Conservation (phyloP, 2,888 invertebrate species). For the Girardia tigrina region DNA sequence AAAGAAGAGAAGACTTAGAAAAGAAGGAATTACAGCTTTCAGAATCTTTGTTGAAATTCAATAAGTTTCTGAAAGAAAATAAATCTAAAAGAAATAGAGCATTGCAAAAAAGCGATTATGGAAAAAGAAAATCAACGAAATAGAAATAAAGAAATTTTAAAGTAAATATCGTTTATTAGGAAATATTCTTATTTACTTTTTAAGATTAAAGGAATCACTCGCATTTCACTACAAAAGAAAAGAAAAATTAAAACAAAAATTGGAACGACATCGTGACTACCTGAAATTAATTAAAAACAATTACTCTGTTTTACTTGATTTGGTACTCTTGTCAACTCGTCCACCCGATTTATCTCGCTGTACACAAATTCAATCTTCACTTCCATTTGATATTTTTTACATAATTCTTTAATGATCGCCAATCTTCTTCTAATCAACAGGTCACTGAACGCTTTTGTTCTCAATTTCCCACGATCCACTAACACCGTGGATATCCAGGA, state of each 20-base stretch:
- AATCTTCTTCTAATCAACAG: too few relatives aligned
- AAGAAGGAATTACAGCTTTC: conserved; percentile 49
- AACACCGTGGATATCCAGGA: too few relatives aligned
- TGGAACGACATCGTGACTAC: conserved; percentile 45
- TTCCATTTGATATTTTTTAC: too few relatives aligned
- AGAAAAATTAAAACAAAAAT: conserved; percentile 42
- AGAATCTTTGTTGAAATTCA: conserved; percentile 49
- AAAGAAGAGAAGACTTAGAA: conserved; percentile 41
- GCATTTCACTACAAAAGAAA: conserved; percentile 39
- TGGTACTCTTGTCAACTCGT: too few relatives aligned
- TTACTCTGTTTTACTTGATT: too few relatives aligned
- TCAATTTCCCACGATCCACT: too few relatives aligned
- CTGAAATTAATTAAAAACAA: too few relatives aligned
- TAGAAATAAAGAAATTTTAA: conserved; percentile 49
- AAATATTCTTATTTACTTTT: not conserved
- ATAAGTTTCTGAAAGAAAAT: conserved; percentile 51
- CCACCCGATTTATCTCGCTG: too few relatives aligned
- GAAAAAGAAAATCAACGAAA: conserved; percentile 47
- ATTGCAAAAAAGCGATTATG: conserved; percentile 48
- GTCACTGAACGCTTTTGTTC: too few relatives aligned
- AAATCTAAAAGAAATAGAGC: conserved; percentile 49
- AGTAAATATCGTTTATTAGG: conserved; percentile 39
- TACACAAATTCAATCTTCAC: too few relatives aligned
- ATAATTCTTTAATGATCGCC: too few relatives aligned
- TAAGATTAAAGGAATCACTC: conserved; percentile 43